Percentiles rank a stretch among this genome's conserved stretches.
These are phyloP conservation scores for Neotoxoptera formosana DNA, from an alignment of 1,140 invertebrate species.

Conservation along the genomic window DNA sequence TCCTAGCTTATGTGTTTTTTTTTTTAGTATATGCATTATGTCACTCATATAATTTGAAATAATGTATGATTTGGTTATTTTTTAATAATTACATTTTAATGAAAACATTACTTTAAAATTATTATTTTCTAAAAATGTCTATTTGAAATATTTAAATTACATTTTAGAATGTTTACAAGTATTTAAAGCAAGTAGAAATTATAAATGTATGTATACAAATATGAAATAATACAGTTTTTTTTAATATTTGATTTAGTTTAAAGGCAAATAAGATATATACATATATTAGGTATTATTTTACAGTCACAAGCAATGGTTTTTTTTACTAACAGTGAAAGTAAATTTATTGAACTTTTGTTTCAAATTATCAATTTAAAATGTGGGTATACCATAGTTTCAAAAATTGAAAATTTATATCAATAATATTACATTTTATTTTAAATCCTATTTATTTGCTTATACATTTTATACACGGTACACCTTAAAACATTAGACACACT, in stretches of 20 bases:
- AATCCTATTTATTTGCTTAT: not conserved
- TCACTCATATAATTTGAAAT: not conserved
- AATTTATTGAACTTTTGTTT: not conserved
- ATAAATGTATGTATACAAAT: not conserved
- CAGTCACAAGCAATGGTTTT: not conserved
- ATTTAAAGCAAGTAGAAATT: not conserved
- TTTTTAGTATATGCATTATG: not conserved
- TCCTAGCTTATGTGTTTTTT: not conserved
- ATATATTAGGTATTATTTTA: not conserved
- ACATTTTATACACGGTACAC: not conserved
- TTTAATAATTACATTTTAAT: not conserved
- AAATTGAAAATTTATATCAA: not conserved
- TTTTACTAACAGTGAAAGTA: not conserved
- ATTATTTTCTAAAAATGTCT: not conserved
- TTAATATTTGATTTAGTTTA: too few species aligned
- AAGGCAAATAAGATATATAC: too few species aligned
- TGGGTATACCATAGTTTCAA: not conserved
- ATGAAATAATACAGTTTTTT: not conserved
- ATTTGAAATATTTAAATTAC: not conserved
- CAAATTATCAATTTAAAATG: not conserved
- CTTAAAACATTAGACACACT: not conserved
- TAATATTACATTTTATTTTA: not conserved
- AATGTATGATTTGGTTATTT: not conserved
- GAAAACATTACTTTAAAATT: not conserved
- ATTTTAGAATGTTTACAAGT: not conserved